Conservation (phyloP, 1,140 invertebrate species). For the Medauroidea extradentata region DNA sequence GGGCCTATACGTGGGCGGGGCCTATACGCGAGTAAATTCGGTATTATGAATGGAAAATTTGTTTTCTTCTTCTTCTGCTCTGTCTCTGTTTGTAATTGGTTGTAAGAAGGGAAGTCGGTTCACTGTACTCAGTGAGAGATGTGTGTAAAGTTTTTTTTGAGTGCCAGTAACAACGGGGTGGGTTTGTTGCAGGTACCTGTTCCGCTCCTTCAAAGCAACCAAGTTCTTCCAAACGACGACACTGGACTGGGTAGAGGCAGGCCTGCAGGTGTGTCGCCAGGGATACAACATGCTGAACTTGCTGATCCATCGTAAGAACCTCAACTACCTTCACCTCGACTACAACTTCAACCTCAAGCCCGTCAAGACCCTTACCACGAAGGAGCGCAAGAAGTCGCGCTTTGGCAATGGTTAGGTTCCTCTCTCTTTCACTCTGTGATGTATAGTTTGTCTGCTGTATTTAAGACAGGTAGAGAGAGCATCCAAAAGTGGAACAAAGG, state of each 20-base stretch:
- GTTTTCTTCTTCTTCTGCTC: too few species aligned
- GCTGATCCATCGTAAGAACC: conserved; percentile 97
- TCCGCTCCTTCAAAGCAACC: conserved; percentile 98
- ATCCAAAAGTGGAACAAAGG: too few species aligned
- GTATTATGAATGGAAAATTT: too few species aligned
- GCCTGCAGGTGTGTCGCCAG: conserved; percentile 95
- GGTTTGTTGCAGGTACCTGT: conserved; percentile 64
- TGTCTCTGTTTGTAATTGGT: too few species aligned
- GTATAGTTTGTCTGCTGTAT: too few species aligned
- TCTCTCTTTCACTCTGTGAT: too few species aligned
- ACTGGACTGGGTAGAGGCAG: conserved; percentile 99
- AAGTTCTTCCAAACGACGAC: conserved; percentile 99
- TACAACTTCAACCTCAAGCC: conserved; percentile 99
- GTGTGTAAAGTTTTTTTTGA: too few species aligned
- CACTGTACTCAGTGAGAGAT: too few species aligned
- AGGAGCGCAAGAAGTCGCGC: conserved; percentile 98
- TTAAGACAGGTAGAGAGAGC: too few species aligned
- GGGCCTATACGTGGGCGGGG: too few species aligned
- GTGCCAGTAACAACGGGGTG: conserved; percentile 88
- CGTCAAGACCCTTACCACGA: conserved; percentile 98
- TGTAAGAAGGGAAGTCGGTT: too few species aligned
- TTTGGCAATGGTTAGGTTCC: conserved; percentile 87
- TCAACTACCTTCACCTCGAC: conserved; percentile 99
- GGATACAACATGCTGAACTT: conserved; percentile 99
- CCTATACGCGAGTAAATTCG: too few species aligned